Evolutionary conservation across 1,140 invertebrate species (phyloP).

Genomic region (Penaeus vannamei): DNA sequence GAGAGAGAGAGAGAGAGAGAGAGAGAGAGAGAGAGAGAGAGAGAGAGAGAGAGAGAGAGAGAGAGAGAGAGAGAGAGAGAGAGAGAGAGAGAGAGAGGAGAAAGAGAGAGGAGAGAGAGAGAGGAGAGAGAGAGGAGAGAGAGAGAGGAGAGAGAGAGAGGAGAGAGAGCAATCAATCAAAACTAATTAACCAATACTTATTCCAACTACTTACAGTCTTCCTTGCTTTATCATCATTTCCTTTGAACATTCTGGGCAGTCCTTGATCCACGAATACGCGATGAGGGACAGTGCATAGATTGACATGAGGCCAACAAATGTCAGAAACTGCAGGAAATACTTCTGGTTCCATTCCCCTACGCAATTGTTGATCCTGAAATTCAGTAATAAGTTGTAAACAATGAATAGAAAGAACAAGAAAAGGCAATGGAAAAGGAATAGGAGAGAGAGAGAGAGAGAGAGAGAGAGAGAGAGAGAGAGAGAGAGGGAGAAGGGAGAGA

Average conservation of each 20-base stretch:
- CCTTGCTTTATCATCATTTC: slow-evolving; percentile 80
- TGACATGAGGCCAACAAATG: slow-evolving; percentile 81
- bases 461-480: no score
- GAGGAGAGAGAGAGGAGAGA: no score
- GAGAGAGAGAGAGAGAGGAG: no score
- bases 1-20: no score
- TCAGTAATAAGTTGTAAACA: not conserved
- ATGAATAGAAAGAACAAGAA: not conserved
- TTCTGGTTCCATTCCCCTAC: slow-evolving; percentile 95
- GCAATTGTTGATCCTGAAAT: slow-evolving; percentile 89
- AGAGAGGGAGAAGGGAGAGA: no score
- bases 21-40: no score
- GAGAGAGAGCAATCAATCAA: not conserved
- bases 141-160: no score
- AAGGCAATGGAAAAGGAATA: not conserved
- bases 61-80: no score
- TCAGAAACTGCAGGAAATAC: slow-evolving; percentile 92
- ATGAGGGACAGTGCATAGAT: slow-evolving; percentile 82
- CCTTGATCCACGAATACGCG: slow-evolving; percentile 82
- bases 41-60: no score
- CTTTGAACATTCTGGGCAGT: slow-evolving; percentile 80
- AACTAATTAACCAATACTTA: not conserved
- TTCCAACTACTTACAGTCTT: slow-evolving; percentile 64
- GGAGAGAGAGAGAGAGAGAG: no score
- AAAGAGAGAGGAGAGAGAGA: no score